Percentiles rank a stretch among this genome's conserved stretches.
These are phyloP conservation scores for Taxidea taxus DNA, from an alignment of 2,113 vertebrate species.

Conservation along the genomic window DNA sequence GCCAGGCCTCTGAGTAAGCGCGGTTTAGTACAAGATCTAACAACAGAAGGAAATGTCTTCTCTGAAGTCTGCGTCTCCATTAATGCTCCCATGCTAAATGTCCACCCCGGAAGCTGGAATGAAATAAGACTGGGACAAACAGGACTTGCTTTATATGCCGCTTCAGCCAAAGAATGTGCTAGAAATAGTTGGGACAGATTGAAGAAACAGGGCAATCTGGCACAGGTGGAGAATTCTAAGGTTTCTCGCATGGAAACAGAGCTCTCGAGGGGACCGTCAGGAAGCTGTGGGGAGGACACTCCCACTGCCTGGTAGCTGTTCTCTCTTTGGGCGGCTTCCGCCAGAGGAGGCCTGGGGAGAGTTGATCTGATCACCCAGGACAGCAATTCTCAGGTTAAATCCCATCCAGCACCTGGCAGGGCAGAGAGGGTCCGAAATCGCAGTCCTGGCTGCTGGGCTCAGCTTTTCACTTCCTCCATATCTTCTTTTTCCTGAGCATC, in stretches of 20 bases:
- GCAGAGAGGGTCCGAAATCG: not conserved
- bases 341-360: not conserved
- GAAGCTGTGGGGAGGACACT: not conserved
- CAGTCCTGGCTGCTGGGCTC: not conserved
- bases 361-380: not conserved
- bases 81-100: not conserved
- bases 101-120: constrained; percentile 24
- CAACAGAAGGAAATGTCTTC: constrained; percentile 41
- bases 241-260: not conserved
- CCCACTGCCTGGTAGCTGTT: not conserved
- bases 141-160: not conserved
- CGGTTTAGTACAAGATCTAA: not conserved
- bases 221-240: not conserved
- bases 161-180: constrained; percentile 3
- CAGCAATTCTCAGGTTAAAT: not conserved
- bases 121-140: constrained; percentile 17
- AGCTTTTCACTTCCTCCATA: not conserved
- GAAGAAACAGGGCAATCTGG: not conserved
- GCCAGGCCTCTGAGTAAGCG: constrained; percentile 53
- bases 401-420: not conserved
- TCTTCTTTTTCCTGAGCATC: not conserved
- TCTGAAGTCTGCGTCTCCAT: constrained; percentile 31
- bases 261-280: not conserved
- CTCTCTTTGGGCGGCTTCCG: not conserved
- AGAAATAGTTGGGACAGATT: constrained; percentile 48